Percentiles rank a stretch among this genome's conserved stretches.
phyloP scores from a whole-genome alignment of 2,797 vertebrate species.

The Pangasius macronema region DNA sequence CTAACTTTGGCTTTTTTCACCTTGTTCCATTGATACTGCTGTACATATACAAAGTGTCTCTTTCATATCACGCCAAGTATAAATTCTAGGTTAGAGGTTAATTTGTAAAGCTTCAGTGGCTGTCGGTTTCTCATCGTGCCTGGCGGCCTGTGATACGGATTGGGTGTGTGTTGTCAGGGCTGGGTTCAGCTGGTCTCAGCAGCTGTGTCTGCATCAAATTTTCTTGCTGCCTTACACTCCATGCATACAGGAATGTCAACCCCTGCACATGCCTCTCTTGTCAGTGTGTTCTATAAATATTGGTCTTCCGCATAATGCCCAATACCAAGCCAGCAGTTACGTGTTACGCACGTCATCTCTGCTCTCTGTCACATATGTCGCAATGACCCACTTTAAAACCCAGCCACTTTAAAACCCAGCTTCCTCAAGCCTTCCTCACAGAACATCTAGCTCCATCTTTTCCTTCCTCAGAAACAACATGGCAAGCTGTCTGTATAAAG shows the following conservation, averaged over 20 bases:
- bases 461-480: neutral
- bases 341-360: conserved; percentile 26
- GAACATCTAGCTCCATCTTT: neutral
- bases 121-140: neutral
- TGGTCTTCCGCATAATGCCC: conserved; percentile 33
- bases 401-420: conserved; percentile 31
- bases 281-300: conserved; percentile 45
- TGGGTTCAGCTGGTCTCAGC: conserved; percentile 32
- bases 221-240: conserved; percentile 27
- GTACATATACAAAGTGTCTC: neutral
- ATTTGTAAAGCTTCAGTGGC: conserved; percentile 5
- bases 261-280: conserved; percentile 29
- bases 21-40: neutral
- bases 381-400: conserved; percentile 42
- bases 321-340: conserved; percentile 24
- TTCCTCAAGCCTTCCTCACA: conserved; percentile 17
- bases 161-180: neutral
- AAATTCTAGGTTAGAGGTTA: neutral
- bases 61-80: neutral
- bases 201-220: conserved; percentile 23
- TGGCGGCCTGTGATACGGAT: neutral
- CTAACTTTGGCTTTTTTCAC: neutral
- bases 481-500: neutral
- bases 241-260: conserved; percentile 39
- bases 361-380: conserved; percentile 28